These are phyloP conservation scores for Apamea anceps DNA, from an alignment of 2,888 invertebrate species.

Conservation along the genomic window DNA sequence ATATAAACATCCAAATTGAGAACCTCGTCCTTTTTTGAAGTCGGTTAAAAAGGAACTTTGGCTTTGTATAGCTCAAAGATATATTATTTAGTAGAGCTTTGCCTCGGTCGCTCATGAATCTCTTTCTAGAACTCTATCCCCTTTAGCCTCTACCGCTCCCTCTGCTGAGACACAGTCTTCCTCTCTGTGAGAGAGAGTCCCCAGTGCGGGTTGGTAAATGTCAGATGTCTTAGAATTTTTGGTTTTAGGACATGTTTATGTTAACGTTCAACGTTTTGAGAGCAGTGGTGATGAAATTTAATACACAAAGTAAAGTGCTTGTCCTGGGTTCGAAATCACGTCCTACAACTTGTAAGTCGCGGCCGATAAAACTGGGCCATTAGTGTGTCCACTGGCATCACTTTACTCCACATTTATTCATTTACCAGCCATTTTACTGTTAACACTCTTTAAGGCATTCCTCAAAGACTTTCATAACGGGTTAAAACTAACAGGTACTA, in stretches of 20 bases:
- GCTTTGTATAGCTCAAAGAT: neutral
- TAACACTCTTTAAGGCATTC: neutral
- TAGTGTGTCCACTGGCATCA: neutral
- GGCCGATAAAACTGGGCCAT: neutral
- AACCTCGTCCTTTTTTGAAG: no score
- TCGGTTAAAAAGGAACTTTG: neutral
- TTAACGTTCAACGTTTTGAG: no score
- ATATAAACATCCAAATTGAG: no score
- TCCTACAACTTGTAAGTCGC: neutral
- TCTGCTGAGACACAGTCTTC: no score
- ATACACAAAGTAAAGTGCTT: neutral
- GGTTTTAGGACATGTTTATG: no score
- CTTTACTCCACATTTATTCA: neutral
- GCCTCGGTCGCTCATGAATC: neutral
- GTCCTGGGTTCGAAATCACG: neutral
- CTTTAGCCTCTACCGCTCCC: neutral
- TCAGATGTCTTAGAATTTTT: no score
- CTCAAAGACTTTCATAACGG: slow-evolving; percentile 12
- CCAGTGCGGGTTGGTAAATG: no score
- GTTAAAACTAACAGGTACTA: neutral
- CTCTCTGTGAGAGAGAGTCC: no score
- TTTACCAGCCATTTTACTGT: neutral
- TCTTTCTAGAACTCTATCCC: neutral
- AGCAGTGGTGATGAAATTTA: neutral
- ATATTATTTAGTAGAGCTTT: neutral